Evolutionary conservation across 2,113 vertebrate species (phyloP), one percentile per base, ranked within the genome.

Genomic region (Equus quagga): DNA sequence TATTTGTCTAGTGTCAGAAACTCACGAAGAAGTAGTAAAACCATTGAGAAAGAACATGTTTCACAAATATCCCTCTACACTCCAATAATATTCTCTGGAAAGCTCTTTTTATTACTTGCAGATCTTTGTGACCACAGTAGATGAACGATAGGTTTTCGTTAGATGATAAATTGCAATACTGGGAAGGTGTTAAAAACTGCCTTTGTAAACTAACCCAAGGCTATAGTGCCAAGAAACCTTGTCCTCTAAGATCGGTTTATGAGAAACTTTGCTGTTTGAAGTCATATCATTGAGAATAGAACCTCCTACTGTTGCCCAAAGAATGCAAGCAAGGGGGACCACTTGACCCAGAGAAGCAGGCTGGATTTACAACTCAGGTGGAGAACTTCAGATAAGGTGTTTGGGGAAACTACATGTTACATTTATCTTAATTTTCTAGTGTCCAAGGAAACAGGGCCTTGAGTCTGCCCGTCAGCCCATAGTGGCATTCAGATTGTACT

Each of bases 61-160:
- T 85, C 26, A 93, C 44, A 73, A 85, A 60, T 21, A 41, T 41
- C 14, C 0, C 1, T 84, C 24, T 81, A 23, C 73, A 54, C 4
- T 58, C n/a, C 19, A 76, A 14, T 28, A 94, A 44, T 46, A 79
- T 67, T 81, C 54, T 7, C 51, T 62, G 49, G 18, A 75, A 96
- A 89, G 3, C 56, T 86, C 17, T 56, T 92, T 90, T 94, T 83
- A 73, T 91, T 88, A 94, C 6, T 67, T 58, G 31, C 49, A 84
- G 9, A 5, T 44, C 24, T 82, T 86, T 82, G 33, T 88, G 2
- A 87, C 13, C 23, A 51, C 11, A 36, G 9, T 54, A 82, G 36
- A 14, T 65, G 4, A 5, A 88, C 12, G 64, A 31, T 14, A 49
- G 33, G n/a, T 12, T n/a, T 88, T 69, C 83, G 26, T 89, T 69